Conservation (phyloP, 2,888 invertebrate species). For the Eueremaeus valkanovi region DNA sequence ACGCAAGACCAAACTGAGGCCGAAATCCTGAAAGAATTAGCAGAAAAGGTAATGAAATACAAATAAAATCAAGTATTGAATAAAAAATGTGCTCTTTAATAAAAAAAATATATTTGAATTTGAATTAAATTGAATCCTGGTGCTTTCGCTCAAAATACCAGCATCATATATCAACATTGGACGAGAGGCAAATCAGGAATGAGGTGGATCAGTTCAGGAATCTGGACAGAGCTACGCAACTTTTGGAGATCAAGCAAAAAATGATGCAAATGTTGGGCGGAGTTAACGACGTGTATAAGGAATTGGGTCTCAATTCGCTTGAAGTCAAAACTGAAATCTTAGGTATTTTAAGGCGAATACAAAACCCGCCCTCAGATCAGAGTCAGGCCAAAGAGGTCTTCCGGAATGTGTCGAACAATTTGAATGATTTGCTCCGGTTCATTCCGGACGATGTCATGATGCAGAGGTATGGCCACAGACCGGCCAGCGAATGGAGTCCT, state of each 20-base stretch:
- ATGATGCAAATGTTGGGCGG: conserved; percentile 3
- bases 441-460: neutral
- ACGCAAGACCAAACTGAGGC: too few species aligned
- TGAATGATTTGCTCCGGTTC: neutral
- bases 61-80: too few species aligned
- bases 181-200: neutral
- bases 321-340: neutral
- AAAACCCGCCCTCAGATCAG: neutral
- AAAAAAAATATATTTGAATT: too few species aligned
- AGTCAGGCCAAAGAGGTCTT: neutral
- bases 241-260: neutral
- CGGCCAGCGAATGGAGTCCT: neutral
- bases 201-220: neutral
- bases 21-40: neutral
- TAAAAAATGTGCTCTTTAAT: too few species aligned
- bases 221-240: neutral
- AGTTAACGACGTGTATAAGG: neutral
- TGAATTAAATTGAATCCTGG: neutral
- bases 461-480: neutral
- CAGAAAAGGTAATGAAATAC: neutral
- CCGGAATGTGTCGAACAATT: neutral
- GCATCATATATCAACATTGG: neutral
- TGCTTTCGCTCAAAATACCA: neutral
- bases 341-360: neutral
- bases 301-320: neutral